These are phyloP conservation scores for Aegithalos caudatus DNA, from an alignment of 2,113 vertebrate genomes.

Conservation along the genomic window DNA sequence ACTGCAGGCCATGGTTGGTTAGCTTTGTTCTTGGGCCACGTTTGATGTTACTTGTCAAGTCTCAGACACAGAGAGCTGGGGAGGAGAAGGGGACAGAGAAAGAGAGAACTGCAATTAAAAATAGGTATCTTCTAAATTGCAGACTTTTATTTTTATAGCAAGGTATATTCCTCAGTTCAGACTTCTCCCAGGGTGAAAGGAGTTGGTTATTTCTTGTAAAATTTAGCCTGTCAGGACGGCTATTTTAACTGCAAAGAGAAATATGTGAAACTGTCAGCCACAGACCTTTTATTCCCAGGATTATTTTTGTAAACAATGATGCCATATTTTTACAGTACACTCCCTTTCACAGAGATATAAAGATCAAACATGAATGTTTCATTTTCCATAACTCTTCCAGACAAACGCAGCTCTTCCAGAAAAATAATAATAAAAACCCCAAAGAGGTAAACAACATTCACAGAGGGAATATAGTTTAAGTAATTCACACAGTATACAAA, in stretches of 20 bases:
- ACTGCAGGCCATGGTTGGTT: constrained; percentile 5
- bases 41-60: constrained; percentile 12
- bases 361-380: constrained; percentile 40
- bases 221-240: constrained; percentile 44
- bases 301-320: constrained; percentile 67
- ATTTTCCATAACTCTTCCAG: constrained; percentile 37
- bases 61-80: background rate
- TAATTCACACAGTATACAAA: constrained; percentile 70
- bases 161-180: background rate
- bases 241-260: constrained; percentile 34
- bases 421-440: constrained; percentile 24
- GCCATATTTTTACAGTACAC: background rate
- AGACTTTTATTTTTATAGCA: background rate
- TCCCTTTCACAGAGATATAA: background rate
- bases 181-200: constrained; percentile 2
- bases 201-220: constrained; percentile 25
- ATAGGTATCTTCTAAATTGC: constrained; percentile 1
- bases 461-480: constrained; percentile 47
- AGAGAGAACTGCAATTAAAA: constrained; percentile 36
- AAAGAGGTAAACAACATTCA: constrained; percentile 62
- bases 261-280: constrained; percentile 24
- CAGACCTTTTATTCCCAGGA: constrained; percentile 26
- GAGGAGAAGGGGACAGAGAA: background rate
- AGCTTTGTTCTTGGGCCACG: background rate
- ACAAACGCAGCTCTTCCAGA: constrained; percentile 26